phyloP scores from a whole-genome alignment of 2,113 vertebrate species.

The Marmota flaviventris region DNA sequence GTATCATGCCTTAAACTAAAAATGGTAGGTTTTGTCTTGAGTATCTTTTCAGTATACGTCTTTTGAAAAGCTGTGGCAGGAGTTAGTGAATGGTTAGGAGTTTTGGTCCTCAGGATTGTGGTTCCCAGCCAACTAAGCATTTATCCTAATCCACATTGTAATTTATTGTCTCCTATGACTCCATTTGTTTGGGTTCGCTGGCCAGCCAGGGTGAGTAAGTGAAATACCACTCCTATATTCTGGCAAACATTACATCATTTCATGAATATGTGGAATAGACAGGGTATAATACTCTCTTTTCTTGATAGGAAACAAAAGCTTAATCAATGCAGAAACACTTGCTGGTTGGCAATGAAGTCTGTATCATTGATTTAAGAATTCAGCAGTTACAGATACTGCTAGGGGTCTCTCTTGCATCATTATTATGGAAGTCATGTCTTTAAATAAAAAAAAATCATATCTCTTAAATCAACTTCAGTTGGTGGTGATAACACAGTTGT shows the following conservation, averaged over 20 bases:
- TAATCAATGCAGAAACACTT: background rate
- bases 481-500: background rate
- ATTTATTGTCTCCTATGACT: background rate
- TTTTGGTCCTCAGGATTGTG: background rate
- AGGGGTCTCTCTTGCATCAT: constrained; percentile 63
- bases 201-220: background rate
- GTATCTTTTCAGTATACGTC: background rate
- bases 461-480: constrained; percentile 62
- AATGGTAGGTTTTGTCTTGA: background rate
- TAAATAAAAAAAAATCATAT: background rate
- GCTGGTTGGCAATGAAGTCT: constrained; percentile 40
- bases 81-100: background rate
- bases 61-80: background rate
- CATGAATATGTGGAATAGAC: constrained; percentile 42
- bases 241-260: constrained; percentile 49
- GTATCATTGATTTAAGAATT: constrained; percentile 2
- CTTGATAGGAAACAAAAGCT: constrained; percentile 22
- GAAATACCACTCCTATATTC: background rate
- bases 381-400: constrained; percentile 54
- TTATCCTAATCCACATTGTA: background rate
- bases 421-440: constrained; percentile 36
- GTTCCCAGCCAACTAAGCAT: background rate
- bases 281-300: background rate
- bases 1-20: background rate
- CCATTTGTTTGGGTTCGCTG: background rate